Percentiles rank a stretch among this genome's conserved stretches.
These are phyloP conservation scores for Strigamia transsilvanica DNA, from an alignment of 2,888 invertebrate species.

Conservation along the genomic window DNA sequence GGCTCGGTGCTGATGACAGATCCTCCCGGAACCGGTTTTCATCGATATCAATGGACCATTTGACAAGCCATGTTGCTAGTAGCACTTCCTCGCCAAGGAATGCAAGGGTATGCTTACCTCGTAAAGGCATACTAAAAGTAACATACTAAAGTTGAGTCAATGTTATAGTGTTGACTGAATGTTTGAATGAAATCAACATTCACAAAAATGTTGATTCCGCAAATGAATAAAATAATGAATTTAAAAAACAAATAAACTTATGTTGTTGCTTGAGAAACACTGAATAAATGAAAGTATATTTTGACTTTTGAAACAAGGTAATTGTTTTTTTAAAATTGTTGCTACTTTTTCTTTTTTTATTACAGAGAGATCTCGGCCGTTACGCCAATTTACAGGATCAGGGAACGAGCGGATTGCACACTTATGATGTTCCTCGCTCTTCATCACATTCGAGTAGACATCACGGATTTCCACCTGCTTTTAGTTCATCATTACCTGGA, in stretches of 20 bases:
- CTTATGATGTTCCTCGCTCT: slow-evolving; percentile 59
- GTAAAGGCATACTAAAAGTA: slow-evolving; percentile 30
- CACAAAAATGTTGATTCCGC: background rate
- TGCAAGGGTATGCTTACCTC: slow-evolving; percentile 42
- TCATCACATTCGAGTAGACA: slow-evolving; percentile 1
- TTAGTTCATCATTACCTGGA: slow-evolving; percentile 43
- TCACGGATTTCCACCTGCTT: background rate
- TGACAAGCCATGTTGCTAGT: slow-evolving; percentile 53
- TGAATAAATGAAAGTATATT: slow-evolving; percentile 7
- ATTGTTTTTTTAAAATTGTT: background rate
- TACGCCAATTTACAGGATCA: slow-evolving; percentile 33
- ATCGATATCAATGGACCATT: slow-evolving; percentile 53
- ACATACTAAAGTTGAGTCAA: slow-evolving; percentile 26
- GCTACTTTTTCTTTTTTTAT: background rate
- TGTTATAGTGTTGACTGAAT: background rate
- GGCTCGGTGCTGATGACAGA: slow-evolving; percentile 53
- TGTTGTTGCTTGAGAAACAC: slow-evolving; percentile 14
- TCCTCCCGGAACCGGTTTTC: slow-evolving; percentile 52
- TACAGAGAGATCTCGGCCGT: slow-evolving; percentile 5
- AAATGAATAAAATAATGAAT: background rate
- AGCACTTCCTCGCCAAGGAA: slow-evolving; percentile 43
- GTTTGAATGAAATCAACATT: slow-evolving; percentile 18
- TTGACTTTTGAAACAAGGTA: background rate
- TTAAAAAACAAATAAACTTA: background rate
- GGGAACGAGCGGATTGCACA: background rate